Conservation (phyloP, 2,797 vertebrate species). For the Potorous gilbertii region DNA sequence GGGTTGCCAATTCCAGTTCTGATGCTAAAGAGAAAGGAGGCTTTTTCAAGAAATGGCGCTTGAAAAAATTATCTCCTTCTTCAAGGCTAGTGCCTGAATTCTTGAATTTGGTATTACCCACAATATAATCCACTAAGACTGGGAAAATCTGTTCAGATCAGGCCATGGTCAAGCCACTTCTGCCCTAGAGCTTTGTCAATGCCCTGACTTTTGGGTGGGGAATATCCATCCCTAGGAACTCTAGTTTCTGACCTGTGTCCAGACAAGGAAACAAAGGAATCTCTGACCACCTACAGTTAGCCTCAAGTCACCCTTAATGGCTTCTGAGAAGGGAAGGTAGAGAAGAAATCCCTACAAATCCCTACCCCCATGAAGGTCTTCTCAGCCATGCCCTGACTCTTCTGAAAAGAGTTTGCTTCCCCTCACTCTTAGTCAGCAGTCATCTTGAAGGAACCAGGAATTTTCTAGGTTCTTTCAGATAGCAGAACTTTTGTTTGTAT, state of each 20-base stretch:
- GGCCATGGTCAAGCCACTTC: background rate
- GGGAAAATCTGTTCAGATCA: background rate
- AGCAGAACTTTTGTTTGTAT: background rate
- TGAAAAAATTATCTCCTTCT: background rate
- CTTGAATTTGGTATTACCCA: background rate
- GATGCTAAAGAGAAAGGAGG: background rate
- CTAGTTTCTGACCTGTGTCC: background rate
- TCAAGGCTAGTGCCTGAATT: background rate
- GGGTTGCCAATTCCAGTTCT: background rate
- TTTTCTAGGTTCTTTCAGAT: background rate
- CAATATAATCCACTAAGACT: background rate
- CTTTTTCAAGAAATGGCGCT: background rate
- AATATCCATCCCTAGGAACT: background rate
- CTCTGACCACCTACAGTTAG: background rate
- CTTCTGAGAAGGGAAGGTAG: background rate
- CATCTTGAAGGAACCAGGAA: background rate
- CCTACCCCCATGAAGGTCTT: background rate
- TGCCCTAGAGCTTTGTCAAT: background rate
- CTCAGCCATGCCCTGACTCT: background rate
- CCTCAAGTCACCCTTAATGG: background rate
- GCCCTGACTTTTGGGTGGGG: background rate
- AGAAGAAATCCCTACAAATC: background rate
- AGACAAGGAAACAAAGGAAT: background rate
- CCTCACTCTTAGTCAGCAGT: background rate
- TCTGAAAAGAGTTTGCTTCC: background rate